A percentile compares a stretch with the other conserved stretches of the same genome.
Conservation (phyloP, 30 jellyfish, hydroid and myxozoan species). For the Catostylus mosaicus region DNA sequence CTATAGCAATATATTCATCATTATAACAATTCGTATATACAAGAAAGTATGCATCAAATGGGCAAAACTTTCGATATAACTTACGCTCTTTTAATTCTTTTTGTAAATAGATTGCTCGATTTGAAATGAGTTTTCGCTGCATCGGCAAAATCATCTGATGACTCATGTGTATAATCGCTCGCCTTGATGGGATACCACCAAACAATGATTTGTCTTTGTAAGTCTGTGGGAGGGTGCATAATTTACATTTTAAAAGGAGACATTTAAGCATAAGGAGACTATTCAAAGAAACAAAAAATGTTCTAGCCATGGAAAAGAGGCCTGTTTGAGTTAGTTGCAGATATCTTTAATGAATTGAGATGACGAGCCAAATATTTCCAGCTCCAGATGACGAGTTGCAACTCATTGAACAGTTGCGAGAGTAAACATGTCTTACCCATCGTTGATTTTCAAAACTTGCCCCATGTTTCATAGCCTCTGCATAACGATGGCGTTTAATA, state of each 20-base stretch:
- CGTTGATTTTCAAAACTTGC: conserved; percentile 28
- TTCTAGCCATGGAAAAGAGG: no score
- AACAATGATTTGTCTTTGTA: conserved; percentile 23
- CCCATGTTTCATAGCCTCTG: conserved; percentile 57
- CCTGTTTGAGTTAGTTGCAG: no score
- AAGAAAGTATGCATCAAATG: no score
- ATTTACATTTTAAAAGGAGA: not conserved
- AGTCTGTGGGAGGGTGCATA: not conserved
- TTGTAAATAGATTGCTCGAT: not conserved
- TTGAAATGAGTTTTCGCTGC: conserved; percentile 37
- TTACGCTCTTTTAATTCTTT: conserved; percentile 33
- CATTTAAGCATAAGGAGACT: not conserved
- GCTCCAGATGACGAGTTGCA: no score
- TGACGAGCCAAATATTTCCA: no score
- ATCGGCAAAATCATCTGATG: conserved; percentile 43
- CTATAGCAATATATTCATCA: no score
- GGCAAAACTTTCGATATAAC: no score
- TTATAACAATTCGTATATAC: no score
- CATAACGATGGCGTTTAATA: conserved; percentile 60
- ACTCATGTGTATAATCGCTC: conserved; percentile 53
- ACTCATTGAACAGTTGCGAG: no score
- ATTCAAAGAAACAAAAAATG: not conserved
- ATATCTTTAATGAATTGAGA: no score
- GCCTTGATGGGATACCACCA: conserved; percentile 49
- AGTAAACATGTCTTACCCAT: conserved; percentile 27